phyloP scores from a whole-genome alignment of 2,888 invertebrate genomes.

The Erebia ligea region DNA sequence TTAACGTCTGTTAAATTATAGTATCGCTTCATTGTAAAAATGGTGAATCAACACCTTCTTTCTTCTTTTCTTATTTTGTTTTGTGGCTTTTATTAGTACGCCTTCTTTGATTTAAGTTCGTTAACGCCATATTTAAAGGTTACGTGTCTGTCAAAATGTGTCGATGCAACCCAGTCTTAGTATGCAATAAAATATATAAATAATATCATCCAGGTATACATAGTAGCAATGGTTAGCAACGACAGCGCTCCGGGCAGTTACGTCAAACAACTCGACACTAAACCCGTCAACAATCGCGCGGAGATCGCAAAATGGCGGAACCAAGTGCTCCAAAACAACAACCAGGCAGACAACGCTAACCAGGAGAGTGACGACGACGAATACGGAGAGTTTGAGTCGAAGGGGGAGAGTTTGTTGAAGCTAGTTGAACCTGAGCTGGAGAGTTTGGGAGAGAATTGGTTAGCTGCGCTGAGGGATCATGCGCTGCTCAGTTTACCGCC shows the following conservation, averaged over 20 bases:
- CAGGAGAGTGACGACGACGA: conserved; percentile 76
- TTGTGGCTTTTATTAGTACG: no score
- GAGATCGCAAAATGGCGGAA: conserved; percentile 75
- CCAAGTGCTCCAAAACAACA: conserved; percentile 61
- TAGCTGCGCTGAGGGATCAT: conserved; percentile 96
- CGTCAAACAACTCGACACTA: conserved; percentile 75
- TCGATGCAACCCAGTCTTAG: no score
- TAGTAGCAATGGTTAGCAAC: conserved; percentile 95
- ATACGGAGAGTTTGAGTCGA: conserved; percentile 89
- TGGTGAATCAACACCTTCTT: no score
- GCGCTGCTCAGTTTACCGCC: conserved; percentile 95
- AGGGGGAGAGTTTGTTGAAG: conserved; percentile 92
- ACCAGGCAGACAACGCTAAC: conserved; percentile 63
- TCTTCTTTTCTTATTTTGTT: no score
- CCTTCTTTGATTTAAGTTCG: no score
- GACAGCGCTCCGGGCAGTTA: conserved; percentile 86
- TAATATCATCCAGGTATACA: conserved; percentile 87
- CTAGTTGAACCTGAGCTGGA: conserved; percentile 97
- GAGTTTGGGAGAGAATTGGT: conserved; percentile 96
- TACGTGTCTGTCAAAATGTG: no score
- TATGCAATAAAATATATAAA: no score
- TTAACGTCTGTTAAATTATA: no score
- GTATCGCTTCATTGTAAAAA: no score
- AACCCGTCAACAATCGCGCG: conserved; percentile 67
- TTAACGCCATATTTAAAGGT: no score